Percentiles rank a stretch among this genome's conserved stretches.
Conservation (phyloP, 2,113 vertebrate genomes). For the Hyla sarda region DNA sequence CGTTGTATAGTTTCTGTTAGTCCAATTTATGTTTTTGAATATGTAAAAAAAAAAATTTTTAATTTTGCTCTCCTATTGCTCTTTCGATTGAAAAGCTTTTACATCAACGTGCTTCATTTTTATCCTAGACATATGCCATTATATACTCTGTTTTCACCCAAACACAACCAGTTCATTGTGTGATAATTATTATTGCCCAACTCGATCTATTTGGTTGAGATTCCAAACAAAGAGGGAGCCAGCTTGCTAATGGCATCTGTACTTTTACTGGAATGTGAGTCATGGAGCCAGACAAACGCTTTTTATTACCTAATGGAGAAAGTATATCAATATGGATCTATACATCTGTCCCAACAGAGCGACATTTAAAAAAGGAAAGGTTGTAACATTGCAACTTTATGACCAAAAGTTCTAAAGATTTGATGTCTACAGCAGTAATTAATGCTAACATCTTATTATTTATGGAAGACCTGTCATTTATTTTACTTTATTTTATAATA, state of each 20-base stretch:
- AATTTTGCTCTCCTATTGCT: too few species aligned
- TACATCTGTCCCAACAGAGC: not conserved
- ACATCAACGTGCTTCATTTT: not conserved
- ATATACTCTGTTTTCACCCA: not conserved
- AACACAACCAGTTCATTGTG: not conserved
- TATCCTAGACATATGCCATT: not conserved
- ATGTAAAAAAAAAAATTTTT: too few species aligned
- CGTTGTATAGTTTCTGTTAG: too few species aligned
- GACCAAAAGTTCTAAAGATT: not conserved
- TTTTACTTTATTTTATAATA: not conserved
- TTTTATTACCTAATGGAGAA: not conserved
- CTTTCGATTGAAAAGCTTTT: too few species aligned
- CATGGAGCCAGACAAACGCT: not conserved
- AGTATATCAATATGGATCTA: not conserved
- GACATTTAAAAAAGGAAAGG: not conserved
- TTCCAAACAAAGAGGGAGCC: not conserved
- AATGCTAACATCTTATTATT: not conserved
- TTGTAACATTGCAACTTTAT: not conserved
- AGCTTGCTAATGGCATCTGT: not conserved
- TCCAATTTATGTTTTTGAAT: too few species aligned
- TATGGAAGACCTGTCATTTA: not conserved
- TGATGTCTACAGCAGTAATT: not conserved
- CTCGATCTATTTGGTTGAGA: not conserved
- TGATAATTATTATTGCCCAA: not conserved
- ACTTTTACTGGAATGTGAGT: not conserved